A percentile compares a stretch with the other conserved stretches of the same genome.
These are phyloP conservation scores for Phortica magna DNA, from an alignment of 2,888 invertebrate species.

Conservation along the genomic window DNA sequence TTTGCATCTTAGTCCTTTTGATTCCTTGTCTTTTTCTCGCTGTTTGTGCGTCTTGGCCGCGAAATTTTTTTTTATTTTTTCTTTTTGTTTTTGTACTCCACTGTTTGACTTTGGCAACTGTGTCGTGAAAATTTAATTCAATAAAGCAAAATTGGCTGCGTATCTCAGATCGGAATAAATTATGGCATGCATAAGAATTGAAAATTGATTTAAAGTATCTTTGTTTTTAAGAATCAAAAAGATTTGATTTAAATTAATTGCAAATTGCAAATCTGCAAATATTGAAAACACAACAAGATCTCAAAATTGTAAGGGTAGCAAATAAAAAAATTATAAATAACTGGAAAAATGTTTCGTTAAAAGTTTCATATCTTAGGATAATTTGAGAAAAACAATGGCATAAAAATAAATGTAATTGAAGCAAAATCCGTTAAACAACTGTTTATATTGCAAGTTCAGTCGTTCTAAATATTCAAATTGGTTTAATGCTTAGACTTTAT, in stretches of 20 bases:
- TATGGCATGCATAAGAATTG: neutral
- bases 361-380: no score
- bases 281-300: no score
- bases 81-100: neutral
- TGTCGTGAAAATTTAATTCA: constrained; percentile 22
- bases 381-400: no score
- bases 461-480: neutral
- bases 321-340: no score
- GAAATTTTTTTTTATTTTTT: neutral
- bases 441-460: neutral
- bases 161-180: neutral
- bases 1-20: neutral
- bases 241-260: no score
- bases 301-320: no score
- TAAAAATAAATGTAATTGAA: no score
- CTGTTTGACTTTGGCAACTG: neutral
- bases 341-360: no score
- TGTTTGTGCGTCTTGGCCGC: constrained; percentile 4
- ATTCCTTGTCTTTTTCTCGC: neutral
- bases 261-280: no score
- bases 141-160: constrained; percentile 11
- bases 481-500: neutral
- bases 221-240: neutral
- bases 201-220: neutral
- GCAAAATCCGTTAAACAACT: no score